Base-by-base conservation (phyloP, 2,113 vertebrate genomes). In the Ophthalmotilapia sp. region DNA sequence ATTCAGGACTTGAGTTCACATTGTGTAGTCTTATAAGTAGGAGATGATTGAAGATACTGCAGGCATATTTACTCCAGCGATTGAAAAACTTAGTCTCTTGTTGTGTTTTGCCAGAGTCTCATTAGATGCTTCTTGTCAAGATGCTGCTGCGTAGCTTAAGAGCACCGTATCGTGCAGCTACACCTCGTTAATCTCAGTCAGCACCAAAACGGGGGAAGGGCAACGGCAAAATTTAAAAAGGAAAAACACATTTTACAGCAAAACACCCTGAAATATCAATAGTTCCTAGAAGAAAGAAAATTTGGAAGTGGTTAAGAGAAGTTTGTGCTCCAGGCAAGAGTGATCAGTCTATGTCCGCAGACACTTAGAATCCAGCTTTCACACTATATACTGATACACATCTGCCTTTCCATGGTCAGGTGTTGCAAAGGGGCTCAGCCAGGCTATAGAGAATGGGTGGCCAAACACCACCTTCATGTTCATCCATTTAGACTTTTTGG, bases 401-500 rank as follows among this genome's bases (percentile, higher is more conserved):
- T 99, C 98, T 83, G 98, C 97, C 95, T 99, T 99, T 92, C 99
- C 98, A 89, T 98, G 97, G 94, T 99, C 99, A 60, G 99, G 98
- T 12, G 96, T 96, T 81, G 97, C 96, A 55, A 99, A 98, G 77
- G 99, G 99, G 94, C 97, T 99, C 93, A 99, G 96, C 99, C 99
- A 99, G 93, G 97, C 94, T 90, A 99, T 92, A 90, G 99, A 99
- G 96, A 99, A 99, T 38, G 98, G 98, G 92, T 99, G 99, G 82
- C 98, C 99, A 68, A 99, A 99, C 92, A 99, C 99, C 92, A 98
- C 97, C 96, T 98, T 99, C 98, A 99, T 94, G 93, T 99, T 99
- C 99, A 99, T 98, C 99, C 99, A 99, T 92, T 97, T 98, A 88
- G 98, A 98, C 97, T 96, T 98, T 96, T 99, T 99, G 93, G 97